Evolutionary conservation across 2,888 invertebrate species (phyloP), one percentile per base, ranked within the genome.

Genomic region (Anaspis maculata): DNA sequence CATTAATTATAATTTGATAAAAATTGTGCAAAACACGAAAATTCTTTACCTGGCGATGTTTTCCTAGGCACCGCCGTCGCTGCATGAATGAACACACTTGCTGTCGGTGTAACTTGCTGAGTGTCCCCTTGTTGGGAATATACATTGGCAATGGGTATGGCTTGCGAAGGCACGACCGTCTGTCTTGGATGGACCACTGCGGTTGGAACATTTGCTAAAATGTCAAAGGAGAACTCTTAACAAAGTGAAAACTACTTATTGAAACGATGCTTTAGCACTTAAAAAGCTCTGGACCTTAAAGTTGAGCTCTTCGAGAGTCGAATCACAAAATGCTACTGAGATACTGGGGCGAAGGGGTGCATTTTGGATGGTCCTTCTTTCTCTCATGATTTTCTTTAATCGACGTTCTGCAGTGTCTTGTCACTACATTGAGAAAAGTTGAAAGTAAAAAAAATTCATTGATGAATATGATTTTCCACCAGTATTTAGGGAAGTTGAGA

Each of bases 361-460:
- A 48, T 51, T n/a, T n/a, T 66, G 66, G 39, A 67, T 63, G 15
- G 64, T 56, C n/a, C n/a, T n/a, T n/a, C n/a, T n/a, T n/a, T n/a
- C n/a, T n/a, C n/a, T n/a, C n/a, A n/a, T n/a, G n/a, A n/a, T n/a
- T n/a, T n/a, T n/a, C n/a, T n/a, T n/a, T n/a, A n/a, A n/a, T n/a
- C n/a, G n/a, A n/a, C n/a, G n/a, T n/a, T n/a, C n/a, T n/a, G n/a
- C n/a, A n/a, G n/a, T n/a, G n/a, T n/a, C n/a, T n/a, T n/a, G n/a
- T n/a, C n/a, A n/a, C n/a, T n/a, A n/a, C n/a, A n/a, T n/a, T n/a
- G n/a, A n/a, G n/a, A n/a, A n/a, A n/a, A n/a, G n/a, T n/a, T n/a
- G n/a, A n/a, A n/a, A n/a, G n/a, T n/a, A n/a, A n/a, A n/a, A n/a
- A n/a, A n/a, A n/a, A n/a, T n/a, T n/a, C n/a, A n/a, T n/a, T n/a